Percentiles rank a stretch among this genome's conserved stretches.
Conservation (phyloP, 1,140 invertebrate species). For the Heliconius eleuchia region DNA sequence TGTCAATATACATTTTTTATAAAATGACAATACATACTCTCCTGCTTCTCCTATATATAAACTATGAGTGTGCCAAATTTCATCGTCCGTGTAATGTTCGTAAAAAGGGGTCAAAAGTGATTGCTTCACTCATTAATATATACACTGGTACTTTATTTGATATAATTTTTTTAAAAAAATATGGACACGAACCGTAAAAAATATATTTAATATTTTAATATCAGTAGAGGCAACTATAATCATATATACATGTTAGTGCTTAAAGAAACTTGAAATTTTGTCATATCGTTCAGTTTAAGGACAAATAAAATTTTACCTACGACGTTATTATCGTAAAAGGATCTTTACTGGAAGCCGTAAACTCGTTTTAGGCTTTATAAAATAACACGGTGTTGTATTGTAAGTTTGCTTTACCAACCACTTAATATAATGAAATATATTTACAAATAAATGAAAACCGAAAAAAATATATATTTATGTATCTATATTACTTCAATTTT, state of each 20-base stretch:
- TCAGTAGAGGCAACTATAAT: neutral
- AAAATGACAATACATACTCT: no score
- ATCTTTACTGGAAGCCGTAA: conserved; percentile 22
- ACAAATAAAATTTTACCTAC: conserved; percentile 27
- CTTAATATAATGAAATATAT: neutral
- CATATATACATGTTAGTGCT: conserved; percentile 11
- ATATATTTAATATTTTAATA: neutral
- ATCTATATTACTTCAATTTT: no score
- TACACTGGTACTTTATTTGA: no score
- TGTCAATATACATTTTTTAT: no score
- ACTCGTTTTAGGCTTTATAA: conserved; percentile 10
- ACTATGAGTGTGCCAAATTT: no score
- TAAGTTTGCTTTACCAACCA: neutral
- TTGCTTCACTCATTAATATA: no score
- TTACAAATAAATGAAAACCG: neutral
- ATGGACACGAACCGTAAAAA: no score
- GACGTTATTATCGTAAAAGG: conserved; percentile 27
- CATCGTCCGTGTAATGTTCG: no score
- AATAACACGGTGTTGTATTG: neutral
- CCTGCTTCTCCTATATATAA: no score
- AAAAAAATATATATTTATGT: neutral
- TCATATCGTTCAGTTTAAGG: conserved; percentile 30
- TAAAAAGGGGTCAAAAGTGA: no score
- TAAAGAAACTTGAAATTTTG: conserved; percentile 32
- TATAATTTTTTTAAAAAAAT: no score